These are phyloP conservation scores for Solen grandis DNA, from an alignment of 1,140 invertebrate species.

Conservation along the genomic window DNA sequence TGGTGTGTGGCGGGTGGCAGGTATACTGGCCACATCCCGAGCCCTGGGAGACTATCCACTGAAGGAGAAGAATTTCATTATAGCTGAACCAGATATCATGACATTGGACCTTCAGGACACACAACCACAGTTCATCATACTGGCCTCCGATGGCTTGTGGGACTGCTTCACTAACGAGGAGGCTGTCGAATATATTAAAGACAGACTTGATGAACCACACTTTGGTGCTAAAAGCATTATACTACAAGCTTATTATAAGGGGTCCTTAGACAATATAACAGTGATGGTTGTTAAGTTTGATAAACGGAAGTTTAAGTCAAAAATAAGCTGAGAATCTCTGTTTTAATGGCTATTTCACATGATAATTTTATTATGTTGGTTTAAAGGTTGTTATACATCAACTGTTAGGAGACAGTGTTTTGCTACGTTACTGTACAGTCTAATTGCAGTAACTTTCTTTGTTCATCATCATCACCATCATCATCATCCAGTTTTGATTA, in stretches of 20 bases:
- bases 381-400: too few species aligned
- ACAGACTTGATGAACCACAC: conserved; percentile 88
- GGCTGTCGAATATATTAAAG: conserved; percentile 87
- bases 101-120: conserved; percentile 90
- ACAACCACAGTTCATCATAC: conserved; percentile 92
- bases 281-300: conserved; percentile 93
- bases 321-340: neutral
- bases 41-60: conserved; percentile 97
- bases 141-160: conserved; percentile 98
- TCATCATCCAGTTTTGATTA: too few species aligned
- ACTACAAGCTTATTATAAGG: conserved; percentile 93
- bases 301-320: conserved; percentile 8
- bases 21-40: conserved; percentile 96
- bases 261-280: conserved; percentile 97
- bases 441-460: too few species aligned
- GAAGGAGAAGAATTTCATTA: conserved; percentile 95
- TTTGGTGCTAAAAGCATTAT: conserved; percentile 94
- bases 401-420: too few species aligned
- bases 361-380: too few species aligned
- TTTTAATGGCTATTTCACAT: neutral
- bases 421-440: too few species aligned
- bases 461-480: too few species aligned
- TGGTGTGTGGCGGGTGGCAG: conserved; percentile 97
- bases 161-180: conserved; percentile 97
- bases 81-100: conserved; percentile 96